Evolutionary conservation across 2,888 invertebrate genomes (phyloP).

Genomic region (Dicyrtomina minuta): DNA sequence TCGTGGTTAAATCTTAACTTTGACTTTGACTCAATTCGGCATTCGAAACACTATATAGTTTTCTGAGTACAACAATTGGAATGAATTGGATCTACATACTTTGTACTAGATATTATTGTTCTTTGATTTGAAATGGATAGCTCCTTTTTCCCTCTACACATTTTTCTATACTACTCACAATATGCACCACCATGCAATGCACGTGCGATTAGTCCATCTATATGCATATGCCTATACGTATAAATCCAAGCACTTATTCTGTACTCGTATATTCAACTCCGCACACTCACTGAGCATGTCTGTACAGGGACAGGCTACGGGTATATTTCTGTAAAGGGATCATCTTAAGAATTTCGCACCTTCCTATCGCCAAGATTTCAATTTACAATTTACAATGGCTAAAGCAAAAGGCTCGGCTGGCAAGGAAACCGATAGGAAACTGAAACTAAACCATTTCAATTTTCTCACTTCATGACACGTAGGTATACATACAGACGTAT

Average conservation of each 20-base stretch:
- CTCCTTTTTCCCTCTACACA: background rate
- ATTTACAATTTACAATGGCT: too few relatives aligned
- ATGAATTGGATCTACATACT: too few relatives aligned
- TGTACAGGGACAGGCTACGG: slow-evolving; percentile 10
- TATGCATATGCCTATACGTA: too few relatives aligned
- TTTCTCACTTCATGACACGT: background rate
- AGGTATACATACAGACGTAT: background rate
- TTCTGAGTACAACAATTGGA: too few relatives aligned
- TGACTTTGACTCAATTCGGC: slow-evolving; percentile 5
- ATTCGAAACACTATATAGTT: background rate
- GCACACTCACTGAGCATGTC: slow-evolving; percentile 9
- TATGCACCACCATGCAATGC: too few relatives aligned
- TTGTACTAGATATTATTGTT: too few relatives aligned
- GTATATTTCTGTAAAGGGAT: slow-evolving; percentile 21
- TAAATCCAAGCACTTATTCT: slow-evolving; percentile 18
- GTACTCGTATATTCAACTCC: background rate
- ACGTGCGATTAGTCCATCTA: too few relatives aligned
- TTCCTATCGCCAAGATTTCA: slow-evolving; percentile 23
- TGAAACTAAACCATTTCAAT: slow-evolving; percentile 11
- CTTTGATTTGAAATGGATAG: too few relatives aligned
- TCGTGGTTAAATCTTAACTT: too few relatives aligned
- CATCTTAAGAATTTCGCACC: slow-evolving; percentile 42
- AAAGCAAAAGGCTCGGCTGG: slow-evolving; percentile 10
- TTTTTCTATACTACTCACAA: background rate
- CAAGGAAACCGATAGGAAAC: background rate